phyloP scores from a whole-genome alignment of 1,140 invertebrate species.

The Neodiprion virginianus region DNA sequence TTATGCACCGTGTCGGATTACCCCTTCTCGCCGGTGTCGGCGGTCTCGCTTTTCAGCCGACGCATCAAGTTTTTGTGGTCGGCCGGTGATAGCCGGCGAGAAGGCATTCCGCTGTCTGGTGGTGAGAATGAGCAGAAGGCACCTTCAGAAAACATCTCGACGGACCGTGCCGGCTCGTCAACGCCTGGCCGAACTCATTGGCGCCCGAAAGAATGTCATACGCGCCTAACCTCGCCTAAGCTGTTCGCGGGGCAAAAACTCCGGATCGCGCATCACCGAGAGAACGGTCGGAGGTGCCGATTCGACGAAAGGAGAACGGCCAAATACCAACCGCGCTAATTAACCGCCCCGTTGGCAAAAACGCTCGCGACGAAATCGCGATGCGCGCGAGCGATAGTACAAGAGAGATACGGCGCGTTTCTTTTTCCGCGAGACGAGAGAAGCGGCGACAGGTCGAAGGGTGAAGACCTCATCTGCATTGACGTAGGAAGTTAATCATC shows the following conservation, averaged over 20 bases:
- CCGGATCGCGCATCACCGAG: neutral
- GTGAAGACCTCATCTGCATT: no score
- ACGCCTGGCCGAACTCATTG: neutral
- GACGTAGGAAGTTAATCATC: no score
- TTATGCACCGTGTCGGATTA: constrained; percentile 7
- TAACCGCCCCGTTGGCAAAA: neutral
- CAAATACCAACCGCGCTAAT: neutral
- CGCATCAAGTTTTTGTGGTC: neutral
- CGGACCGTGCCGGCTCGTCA: neutral
- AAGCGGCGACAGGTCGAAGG: no score
- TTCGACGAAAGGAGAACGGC: neutral
- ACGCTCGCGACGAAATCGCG: neutral
- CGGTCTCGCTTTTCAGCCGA: constrained; percentile 1
- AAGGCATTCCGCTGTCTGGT: neutral
- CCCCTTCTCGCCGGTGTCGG: neutral
- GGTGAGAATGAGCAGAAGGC: constrained; percentile 3
- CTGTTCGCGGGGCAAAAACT: neutral
- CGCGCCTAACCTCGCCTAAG: neutral
- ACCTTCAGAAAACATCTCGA: neutral
- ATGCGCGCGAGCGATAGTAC: neutral
- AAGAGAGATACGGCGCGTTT: neutral
- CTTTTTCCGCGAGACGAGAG: neutral
- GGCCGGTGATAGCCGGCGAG: neutral
- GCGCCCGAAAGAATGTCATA: neutral
- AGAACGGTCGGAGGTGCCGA: neutral